phyloP scores from a whole-genome alignment of 2,113 vertebrate genomes.

The Haemorhous mexicanus region DNA sequence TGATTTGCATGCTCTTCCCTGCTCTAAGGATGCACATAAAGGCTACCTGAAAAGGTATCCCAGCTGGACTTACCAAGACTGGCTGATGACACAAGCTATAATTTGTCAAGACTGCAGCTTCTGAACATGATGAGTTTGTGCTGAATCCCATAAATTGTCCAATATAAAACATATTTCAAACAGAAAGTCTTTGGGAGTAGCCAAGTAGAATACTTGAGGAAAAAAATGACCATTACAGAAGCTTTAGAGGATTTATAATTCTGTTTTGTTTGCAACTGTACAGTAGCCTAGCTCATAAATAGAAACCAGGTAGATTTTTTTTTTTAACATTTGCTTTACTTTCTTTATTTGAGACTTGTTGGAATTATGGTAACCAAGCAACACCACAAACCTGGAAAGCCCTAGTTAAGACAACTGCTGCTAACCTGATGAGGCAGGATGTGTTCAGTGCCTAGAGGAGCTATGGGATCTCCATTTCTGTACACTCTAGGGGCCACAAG shows the following conservation, averaged over 20 bases:
- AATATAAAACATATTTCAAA: background rate
- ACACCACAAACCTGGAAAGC: constrained; percentile 45
- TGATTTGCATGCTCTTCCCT: background rate
- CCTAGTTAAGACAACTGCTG: constrained; percentile 44
- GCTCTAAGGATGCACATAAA: background rate
- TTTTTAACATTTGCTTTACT: constrained; percentile 22
- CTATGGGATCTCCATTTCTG: background rate
- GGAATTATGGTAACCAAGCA: constrained; percentile 62
- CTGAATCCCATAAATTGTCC: background rate
- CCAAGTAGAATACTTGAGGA: background rate
- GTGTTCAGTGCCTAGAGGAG: background rate
- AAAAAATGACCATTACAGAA: background rate
- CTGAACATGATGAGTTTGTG: background rate
- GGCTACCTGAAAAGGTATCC: background rate
- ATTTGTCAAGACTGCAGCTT: background rate
- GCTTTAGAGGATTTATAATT: background rate
- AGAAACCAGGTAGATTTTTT: background rate
- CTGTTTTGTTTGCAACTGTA: constrained; percentile 30
- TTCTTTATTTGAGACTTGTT: constrained; percentile 47
- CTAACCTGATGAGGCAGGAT: constrained; percentile 42
- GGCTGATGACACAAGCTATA: background rate
- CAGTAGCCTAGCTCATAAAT: background rate
- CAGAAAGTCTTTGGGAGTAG: background rate
- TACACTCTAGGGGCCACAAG: background rate
- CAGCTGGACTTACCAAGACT: background rate